Percentiles rank a stretch among this genome's conserved stretches.
Evolutionary conservation across 2,888 invertebrate species (phyloP).

Genomic region (Margaritifera margaritifera): DNA sequence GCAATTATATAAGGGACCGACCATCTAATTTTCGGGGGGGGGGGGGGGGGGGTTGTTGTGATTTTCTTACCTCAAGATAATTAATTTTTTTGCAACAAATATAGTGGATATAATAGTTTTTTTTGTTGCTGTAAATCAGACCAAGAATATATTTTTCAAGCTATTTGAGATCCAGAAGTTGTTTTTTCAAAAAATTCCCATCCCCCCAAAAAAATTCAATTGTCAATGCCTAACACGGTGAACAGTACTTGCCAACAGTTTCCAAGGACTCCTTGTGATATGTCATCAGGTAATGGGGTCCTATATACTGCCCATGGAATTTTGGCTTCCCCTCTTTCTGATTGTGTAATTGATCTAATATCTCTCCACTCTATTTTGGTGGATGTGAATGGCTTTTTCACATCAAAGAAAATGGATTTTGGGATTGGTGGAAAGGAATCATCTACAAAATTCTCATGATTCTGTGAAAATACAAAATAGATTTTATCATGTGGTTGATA

Average conservation of each 20-base stretch:
- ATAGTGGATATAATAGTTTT: too few species aligned
- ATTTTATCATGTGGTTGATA: neutral
- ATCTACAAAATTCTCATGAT: conserved; percentile 92
- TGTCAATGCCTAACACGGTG: neutral
- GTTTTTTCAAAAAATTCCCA: neutral
- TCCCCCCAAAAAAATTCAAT: neutral
- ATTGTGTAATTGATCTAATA: conserved; percentile 87
- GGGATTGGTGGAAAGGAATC: conserved; percentile 94
- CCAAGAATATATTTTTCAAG: too few species aligned
- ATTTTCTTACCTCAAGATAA: too few species aligned
- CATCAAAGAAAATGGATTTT: conserved; percentile 79
- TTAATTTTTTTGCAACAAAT: too few species aligned
- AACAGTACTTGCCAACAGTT: conserved; percentile 86
- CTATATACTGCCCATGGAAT: conserved; percentile 92
- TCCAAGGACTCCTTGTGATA: conserved; percentile 95
- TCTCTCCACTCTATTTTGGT: conserved; percentile 87
- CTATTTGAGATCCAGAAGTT: too few species aligned
- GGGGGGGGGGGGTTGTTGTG: too few species aligned
- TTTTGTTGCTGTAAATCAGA: too few species aligned
- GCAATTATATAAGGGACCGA: too few species aligned
- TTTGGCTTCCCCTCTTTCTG: conserved; percentile 75
- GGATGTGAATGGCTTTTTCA: conserved; percentile 36
- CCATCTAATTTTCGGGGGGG: too few species aligned
- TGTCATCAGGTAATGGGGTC: conserved; percentile 93
- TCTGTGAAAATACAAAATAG: conserved; percentile 75